phyloP scores from a whole-genome alignment of 2,113 vertebrate genomes.

The Ophiodon elongatus region DNA sequence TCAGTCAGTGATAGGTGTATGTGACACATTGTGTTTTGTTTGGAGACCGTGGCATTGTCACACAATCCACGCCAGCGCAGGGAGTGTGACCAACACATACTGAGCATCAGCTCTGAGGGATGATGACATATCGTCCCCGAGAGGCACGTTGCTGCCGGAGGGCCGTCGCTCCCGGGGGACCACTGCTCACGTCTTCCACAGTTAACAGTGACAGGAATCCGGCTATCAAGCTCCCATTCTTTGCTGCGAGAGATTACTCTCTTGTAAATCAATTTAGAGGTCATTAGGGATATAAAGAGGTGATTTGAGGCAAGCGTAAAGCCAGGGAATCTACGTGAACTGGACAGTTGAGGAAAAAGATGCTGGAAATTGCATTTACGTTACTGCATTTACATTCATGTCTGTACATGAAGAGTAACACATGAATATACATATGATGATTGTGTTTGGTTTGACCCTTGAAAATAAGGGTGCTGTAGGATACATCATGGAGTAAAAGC shows the following conservation, averaged over 20 bases:
- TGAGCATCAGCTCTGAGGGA: slow-evolving; percentile 47
- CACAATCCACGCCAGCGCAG: slow-evolving; percentile 13
- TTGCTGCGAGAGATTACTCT: slow-evolving; percentile 34
- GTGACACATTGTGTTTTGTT: slow-evolving; percentile 31
- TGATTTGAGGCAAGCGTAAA: slow-evolving; percentile 36
- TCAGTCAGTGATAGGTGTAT: not conserved
- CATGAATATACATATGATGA: not conserved
- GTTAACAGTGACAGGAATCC: slow-evolving; percentile 45
- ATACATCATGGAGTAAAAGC: not conserved
- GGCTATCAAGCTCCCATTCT: slow-evolving; percentile 52
- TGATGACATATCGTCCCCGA: slow-evolving; percentile 59
- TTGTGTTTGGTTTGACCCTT: slow-evolving; percentile 4
- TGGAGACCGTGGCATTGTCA: not conserved
- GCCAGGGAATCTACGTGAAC: not conserved
- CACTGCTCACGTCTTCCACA: slow-evolving; percentile 45
- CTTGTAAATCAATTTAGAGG: slow-evolving; percentile 70
- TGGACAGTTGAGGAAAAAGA: not conserved
- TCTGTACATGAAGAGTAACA: not conserved
- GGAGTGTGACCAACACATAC: slow-evolving; percentile 40
- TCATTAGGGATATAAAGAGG: slow-evolving; percentile 57
- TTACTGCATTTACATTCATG: not conserved
- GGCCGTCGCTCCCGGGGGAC: slow-evolving; percentile 44
- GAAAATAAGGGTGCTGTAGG: not conserved
- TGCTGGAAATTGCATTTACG: not conserved
- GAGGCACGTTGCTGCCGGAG: slow-evolving; percentile 48